A percentile compares a stretch with the other conserved stretches of the same genome.
phyloP scores from a whole-genome alignment of 2,888 invertebrate genomes.

The Drosophila hamatofila region DNA sequence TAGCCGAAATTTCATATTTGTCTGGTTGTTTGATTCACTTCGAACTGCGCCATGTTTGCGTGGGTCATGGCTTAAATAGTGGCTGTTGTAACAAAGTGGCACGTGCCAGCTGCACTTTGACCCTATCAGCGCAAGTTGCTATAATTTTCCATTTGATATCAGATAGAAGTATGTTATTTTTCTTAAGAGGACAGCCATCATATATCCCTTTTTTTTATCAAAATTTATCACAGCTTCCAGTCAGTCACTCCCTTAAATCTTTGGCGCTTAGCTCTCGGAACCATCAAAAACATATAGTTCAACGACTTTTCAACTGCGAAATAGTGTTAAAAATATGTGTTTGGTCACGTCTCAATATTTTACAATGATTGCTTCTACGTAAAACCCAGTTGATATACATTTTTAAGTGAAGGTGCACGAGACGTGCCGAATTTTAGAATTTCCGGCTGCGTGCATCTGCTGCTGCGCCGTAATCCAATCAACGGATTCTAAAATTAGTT shows the following conservation, averaged over 20 bases:
- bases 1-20: slow-evolving; percentile 46
- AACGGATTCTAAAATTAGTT: neutral
- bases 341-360: slow-evolving; percentile 41
- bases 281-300: slow-evolving; percentile 27
- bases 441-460: slow-evolving; percentile 18
- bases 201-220: neutral
- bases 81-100: neutral
- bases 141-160: slow-evolving; percentile 22
- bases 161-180: neutral
- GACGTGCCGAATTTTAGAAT: slow-evolving; percentile 36
- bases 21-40: slow-evolving; percentile 1
- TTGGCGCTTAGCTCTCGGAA: neutral
- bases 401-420: neutral
- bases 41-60: slow-evolving; percentile 31
- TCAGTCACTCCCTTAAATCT: neutral
- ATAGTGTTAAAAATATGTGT: neutral
- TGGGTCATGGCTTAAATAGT: slow-evolving; percentile 52
- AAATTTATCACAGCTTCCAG: neutral
- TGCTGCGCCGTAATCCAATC: neutral
- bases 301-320: slow-evolving; percentile 31
- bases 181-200: neutral
- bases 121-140: slow-evolving; percentile 28
- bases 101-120: slow-evolving; percentile 30
- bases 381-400: slow-evolving; percentile 9
- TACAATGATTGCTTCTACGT: slow-evolving; percentile 20